Evolutionary conservation across 2,113 vertebrate species (phyloP), one percentile per base, ranked within the genome.

Genomic region (Pomatorhinus ruficollis): DNA sequence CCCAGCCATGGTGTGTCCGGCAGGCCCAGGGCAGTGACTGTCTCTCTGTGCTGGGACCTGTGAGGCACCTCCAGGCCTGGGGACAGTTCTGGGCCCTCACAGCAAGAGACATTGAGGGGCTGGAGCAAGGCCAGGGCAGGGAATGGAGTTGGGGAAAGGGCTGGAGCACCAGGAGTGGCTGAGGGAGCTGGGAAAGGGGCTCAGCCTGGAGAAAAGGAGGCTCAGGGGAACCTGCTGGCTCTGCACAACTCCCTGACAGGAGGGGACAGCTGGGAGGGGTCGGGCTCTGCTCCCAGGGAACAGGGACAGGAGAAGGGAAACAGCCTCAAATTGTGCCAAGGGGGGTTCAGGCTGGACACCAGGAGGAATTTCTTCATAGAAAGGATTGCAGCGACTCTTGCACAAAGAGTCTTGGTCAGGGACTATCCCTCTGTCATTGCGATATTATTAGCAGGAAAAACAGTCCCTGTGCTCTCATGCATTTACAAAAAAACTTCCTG

Each of bases 301-400:
- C 22, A 50, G 22, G 50, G 22, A 72, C 33, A 44, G 59, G 23
- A 89, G 0, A n/a, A 33, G 1, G 0, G 24, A 2, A 52, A 75
- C 0, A 0, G 17, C 7, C 39, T 47, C 60, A 25, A 0, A 24
- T 0, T 60, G 33, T 19, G 16, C 16, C 39, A 25, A 0, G 23
- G 13, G 3, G 14, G 23, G 53, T 2, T 20, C 9, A 53, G 33
- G 6, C 1, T 25, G 53, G 24, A 40, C 30, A 53, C 12, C 6
- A 27, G 30, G 9, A 54, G 6, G 30, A 23, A 61, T 54, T 68
- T 27, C 14, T 61, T 3, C 11, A 1, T 23, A 9, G 33, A 61
- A 69, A 76, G 14, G 5, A n/a, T 10, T 15, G 45, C 35, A 59
- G 42, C 60, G 65, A n/a, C 1, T 49, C 42, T 75, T 85, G 30